Base-by-base conservation (phyloP, 1,140 invertebrate genomes). In the Drosophila suzukii region DNA sequence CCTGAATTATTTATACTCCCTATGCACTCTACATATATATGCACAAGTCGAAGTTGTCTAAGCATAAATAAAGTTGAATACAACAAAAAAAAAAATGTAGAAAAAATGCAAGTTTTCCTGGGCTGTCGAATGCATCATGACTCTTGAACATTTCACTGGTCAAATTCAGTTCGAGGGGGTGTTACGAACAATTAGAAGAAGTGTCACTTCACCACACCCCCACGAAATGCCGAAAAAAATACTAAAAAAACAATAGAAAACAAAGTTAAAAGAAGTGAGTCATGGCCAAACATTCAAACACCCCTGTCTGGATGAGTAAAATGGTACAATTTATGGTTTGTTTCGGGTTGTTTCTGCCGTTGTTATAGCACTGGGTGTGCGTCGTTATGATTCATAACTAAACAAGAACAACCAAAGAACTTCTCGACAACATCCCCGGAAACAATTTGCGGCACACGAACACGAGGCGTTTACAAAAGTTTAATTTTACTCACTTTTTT, bases 361-460 rank as follows among this genome's bases (percentile, higher is more conserved):
- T 83, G 81, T 68, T 62, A 75, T 66, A 67, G 54, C 51, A 34
- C 50, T 70, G 75, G 65, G 63, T 77, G 62, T 77, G 65, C 70
- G 79, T 82, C 79, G 79, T 76, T 82, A 88, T 86, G 82, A 86
- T 88, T 86, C 83, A 86, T 88, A 86, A 86, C 83, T 88, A 89
- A 86, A 86, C 66, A 88, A 76, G 63, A 75, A 59, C 74, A 66
- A 49, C 47, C 30, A 75, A 65, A 59, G 57, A 65, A 78, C 67
- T 55, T 65, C 80, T 78, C 67, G 38, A 74, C 83, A 88, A 88
- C 83, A 88, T 86, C 83, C 83, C 83, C 83, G 83, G 83, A 86
- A 86, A 82, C 83, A 88, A 86, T 88, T 86, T 83, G 84, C 71
- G 75, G 80, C 79, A 86, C 83, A 86, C 83, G 81, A 85, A 85